A percentile compares a stretch with the other conserved stretches of the same genome.
Evolutionary conservation across 2,888 invertebrate genomes (phyloP).

Genomic region (Laothoe populi): DNA sequence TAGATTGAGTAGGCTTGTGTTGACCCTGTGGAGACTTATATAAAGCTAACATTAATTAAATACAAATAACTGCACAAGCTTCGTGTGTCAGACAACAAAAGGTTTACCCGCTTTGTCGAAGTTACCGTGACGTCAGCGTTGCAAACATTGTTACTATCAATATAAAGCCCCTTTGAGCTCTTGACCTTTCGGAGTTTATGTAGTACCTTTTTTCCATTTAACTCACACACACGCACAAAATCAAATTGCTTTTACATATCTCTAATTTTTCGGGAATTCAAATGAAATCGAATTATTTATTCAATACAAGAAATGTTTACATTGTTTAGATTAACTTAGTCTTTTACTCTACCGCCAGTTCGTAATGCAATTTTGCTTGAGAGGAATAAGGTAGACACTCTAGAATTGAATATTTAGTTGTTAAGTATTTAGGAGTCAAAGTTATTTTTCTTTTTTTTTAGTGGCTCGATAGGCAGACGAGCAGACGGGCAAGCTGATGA

Average conservation of each 20-base stretch:
- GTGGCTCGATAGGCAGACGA: no score
- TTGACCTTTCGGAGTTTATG: neutral
- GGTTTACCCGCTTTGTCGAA: conserved; percentile 7
- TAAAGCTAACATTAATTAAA: conserved; percentile 1
- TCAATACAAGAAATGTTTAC: no score
- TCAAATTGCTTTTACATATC: neutral
- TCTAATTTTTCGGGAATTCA: no score
- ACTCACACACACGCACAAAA: neutral
- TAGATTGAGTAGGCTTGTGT: neutral
- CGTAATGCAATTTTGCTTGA: no score
- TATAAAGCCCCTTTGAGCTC: conserved; percentile 14
- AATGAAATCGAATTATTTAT: no score
- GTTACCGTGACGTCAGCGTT: neutral
- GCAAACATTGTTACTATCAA: conserved; percentile 11
- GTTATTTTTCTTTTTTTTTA: no score
- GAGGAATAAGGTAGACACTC: no score
- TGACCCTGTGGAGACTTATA: neutral
- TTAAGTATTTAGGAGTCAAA: neutral
- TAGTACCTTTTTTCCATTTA: neutral
- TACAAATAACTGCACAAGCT: neutral
- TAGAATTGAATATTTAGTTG: neutral
- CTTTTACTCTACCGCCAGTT: no score
- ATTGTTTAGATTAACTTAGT: no score
- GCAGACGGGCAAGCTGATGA: no score
- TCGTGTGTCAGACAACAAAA: neutral